These are phyloP conservation scores for Scaptomyza flava DNA, from an alignment of 2,888 invertebrate species.

Conservation along the genomic window DNA sequence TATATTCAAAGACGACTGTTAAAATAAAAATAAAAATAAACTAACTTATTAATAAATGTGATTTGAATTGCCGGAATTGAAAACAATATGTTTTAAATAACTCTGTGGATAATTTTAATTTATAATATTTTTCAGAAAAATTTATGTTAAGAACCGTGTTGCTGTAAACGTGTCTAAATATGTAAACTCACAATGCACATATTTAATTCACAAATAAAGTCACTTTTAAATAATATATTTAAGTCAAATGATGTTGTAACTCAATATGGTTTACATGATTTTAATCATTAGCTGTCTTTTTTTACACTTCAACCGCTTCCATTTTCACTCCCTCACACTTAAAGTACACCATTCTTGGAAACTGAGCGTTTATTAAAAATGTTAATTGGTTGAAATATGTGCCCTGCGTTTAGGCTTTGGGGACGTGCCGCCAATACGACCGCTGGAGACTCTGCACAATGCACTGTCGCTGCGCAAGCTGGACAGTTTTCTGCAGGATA, in stretches of 20 bases:
- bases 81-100: not conserved
- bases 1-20: no score
- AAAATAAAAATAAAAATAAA: no score
- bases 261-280: slow-evolving; percentile 2
- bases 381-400: slow-evolving; percentile 71
- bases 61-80: not conserved
- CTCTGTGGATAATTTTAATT: not conserved
- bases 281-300: slow-evolving; percentile 4
- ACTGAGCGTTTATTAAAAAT: not conserved
- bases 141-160: not conserved
- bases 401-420: slow-evolving; percentile 88
- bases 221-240: not conserved
- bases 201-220: not conserved
- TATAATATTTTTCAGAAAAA: not conserved
- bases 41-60: no score
- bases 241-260: not conserved
- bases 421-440: slow-evolving; percentile 97
- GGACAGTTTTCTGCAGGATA: slow-evolving; percentile 94
- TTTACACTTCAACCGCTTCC: not conserved
- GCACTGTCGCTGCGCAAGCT: slow-evolving; percentile 96
- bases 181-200: not conserved
- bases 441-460: slow-evolving; percentile 98
- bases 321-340: not conserved
- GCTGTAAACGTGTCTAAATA: not conserved
- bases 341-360: not conserved